Evolutionary conservation across 2,888 invertebrate genomes (phyloP), one percentile per base, ranked within the genome.

Genomic region (Ametastegia equiseti): DNA sequence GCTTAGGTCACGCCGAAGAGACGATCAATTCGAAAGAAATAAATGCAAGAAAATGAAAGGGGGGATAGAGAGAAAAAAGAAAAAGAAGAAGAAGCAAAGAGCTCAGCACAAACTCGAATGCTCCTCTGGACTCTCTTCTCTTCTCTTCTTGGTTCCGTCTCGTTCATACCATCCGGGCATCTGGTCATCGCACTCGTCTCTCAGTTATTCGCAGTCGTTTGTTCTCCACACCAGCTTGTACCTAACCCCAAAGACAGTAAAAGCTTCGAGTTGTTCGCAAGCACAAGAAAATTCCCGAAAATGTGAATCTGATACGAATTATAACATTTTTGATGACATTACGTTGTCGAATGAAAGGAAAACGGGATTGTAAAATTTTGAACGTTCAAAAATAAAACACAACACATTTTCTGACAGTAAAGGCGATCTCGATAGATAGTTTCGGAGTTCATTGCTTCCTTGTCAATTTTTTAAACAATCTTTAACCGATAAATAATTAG

Each of bases 111-210:
- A 60, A 19, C 75, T 50, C 36, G 50, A 33, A 23, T 47, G 6
- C 30, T 27, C 30, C 19, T 11, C 6, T 71, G 42, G 47, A 60
- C 45, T 82, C 82, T 33, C 39, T 50, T 81, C 57, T 54, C 39
- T 65, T 81, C 69, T 71, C 69, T 82, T 82, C 83, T 82, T 82
- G 15, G n/a, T 47, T 60, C 82, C 82, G 60, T 84, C 80, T n/a
- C 65, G 80, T 71, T 65, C 77, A 45, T 78, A 79, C 84, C 83
- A 85, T 85, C 85, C 85, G 86, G 86, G 86, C 87, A 88, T 88
- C 88, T 88, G 88, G 88, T 86, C 88, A 88, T 86, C 87, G 87
- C 86, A 85, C 87, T 85, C 86, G 84, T 84, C 85, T 85, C 60
- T 60, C 84, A 82, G 85, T 87, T 87, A 87, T 87, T 87, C 87